A percentile compares a stretch with the other conserved stretches of the same genome.
Conservation (phyloP, 2,888 invertebrate genomes). For the Spodoptera littoralis region DNA sequence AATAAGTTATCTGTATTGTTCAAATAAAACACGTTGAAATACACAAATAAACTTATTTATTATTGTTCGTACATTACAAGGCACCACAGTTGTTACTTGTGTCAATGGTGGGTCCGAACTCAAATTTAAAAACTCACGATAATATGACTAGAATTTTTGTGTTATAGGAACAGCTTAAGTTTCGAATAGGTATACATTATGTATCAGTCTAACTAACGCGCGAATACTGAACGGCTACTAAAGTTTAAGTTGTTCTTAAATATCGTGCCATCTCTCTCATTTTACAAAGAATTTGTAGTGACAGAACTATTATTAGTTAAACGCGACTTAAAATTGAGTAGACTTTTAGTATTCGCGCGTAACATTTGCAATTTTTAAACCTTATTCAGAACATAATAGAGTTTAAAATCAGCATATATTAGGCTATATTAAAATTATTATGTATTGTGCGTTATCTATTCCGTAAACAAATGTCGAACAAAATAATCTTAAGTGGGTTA, state of each 20-base stretch:
- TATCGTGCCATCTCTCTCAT: too few species aligned
- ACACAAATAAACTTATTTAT: conserved; percentile 72
- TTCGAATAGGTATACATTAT: conserved; percentile 36
- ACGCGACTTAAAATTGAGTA: too few species aligned
- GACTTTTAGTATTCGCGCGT: too few species aligned
- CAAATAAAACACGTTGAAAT: conserved; percentile 51
- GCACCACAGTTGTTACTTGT: conserved; percentile 62
- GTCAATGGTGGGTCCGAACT: conserved; percentile 37
- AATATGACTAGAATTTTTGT: conserved; percentile 71
- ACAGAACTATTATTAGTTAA: too few species aligned
- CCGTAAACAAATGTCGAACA: conserved; percentile 62
- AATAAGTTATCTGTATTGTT: not conserved
- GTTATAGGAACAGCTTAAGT: conserved; percentile 43
- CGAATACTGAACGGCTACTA: too few species aligned
- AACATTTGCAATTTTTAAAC: too few species aligned
- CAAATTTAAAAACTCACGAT: conserved; percentile 51
- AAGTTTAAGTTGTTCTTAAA: too few species aligned
- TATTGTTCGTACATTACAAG: conserved; percentile 60
- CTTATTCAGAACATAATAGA: too few species aligned
- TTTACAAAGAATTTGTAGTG: too few species aligned
- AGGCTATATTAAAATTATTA: conserved; percentile 30
- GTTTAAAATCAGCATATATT: not conserved
- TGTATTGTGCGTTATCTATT: conserved; percentile 48
- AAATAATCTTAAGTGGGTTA: conserved; percentile 53
- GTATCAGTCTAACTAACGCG: too few species aligned